A percentile compares a stretch with the other conserved stretches of the same genome.
Conservation (phyloP, 2,113 vertebrate species). For the Sinocyclocheilus anophthalmus region DNA sequence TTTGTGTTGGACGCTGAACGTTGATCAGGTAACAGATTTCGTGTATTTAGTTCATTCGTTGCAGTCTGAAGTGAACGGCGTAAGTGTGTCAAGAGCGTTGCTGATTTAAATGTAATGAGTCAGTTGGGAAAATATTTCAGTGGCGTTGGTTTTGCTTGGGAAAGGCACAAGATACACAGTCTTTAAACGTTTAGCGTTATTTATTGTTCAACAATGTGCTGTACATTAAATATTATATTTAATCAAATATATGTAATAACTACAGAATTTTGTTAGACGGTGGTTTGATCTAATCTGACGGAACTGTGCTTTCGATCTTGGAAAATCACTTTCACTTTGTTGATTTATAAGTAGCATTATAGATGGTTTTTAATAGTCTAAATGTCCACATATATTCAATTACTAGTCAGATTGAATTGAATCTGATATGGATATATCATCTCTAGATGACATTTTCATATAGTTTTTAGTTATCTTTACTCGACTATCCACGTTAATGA, state of each 20-base stretch:
- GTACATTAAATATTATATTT: neutral
- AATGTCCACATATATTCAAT: neutral
- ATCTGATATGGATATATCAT: neutral
- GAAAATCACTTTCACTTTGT: constrained; percentile 34
- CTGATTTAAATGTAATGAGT: neutral
- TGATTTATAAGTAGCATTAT: neutral
- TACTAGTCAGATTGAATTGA: neutral
- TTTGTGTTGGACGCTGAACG: neutral
- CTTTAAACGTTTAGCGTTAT: neutral
- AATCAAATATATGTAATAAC: neutral
- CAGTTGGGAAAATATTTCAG: neutral
- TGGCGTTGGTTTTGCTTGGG: neutral
- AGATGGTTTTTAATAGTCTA: neutral
- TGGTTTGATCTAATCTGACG: neutral
- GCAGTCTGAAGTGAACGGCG: neutral
- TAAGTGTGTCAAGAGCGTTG: neutral
- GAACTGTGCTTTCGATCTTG: neutral
- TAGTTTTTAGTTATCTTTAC: neutral
- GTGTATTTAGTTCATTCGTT: neutral
- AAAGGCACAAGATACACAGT: neutral
- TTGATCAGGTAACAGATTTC: neutral
- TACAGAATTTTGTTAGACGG: neutral
- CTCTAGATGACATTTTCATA: neutral
- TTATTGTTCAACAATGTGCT: neutral
- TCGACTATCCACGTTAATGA: too few species aligned